A percentile compares a stretch with the other conserved stretches of the same genome.
Conservation (phyloP, 1,140 invertebrate species). For the Wasmannia auropunctata region DNA sequence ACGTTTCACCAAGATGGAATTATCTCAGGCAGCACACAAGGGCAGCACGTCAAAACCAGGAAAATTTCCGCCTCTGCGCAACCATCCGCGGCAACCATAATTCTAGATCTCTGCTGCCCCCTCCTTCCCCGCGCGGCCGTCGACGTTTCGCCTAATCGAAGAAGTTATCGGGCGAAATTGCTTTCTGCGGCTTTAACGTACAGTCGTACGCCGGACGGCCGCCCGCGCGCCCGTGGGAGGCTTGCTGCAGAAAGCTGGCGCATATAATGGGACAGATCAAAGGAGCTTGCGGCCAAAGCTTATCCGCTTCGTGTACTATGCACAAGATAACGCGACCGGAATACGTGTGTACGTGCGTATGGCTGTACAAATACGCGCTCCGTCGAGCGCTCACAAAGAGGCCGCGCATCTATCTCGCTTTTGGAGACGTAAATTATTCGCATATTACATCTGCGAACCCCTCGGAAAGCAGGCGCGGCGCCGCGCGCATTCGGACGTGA, state of each 20-base stretch:
- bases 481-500: not conserved
- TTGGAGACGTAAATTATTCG: conserved; percentile 53
- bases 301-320: conserved; percentile 35
- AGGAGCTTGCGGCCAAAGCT: conserved; percentile 59
- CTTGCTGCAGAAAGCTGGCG: conserved; percentile 54
- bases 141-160: conserved; percentile 63
- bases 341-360: not conserved
- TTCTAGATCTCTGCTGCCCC: conserved; percentile 1
- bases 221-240: not conserved
- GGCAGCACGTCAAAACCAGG: not conserved
- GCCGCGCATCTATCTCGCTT: conserved; percentile 3
- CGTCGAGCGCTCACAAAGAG: conserved; percentile 35
- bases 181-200: conserved; percentile 64
- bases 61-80: conserved; percentile 16
- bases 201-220: conserved; percentile 24
- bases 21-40: conserved; percentile 9
- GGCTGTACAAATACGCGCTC: not conserved
- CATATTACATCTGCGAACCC: conserved; percentile 45
- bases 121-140: not conserved
- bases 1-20: conserved; percentile 9
- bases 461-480: not conserved
- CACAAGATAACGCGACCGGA: conserved; percentile 35
- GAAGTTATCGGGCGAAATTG: conserved; percentile 72
- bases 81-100: conserved; percentile 25
- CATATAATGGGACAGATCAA: conserved; percentile 64